A percentile compares a stretch with the other conserved stretches of the same genome.
phyloP scores from a whole-genome alignment of 2,888 invertebrate genomes.

The Erebia palarica region DNA sequence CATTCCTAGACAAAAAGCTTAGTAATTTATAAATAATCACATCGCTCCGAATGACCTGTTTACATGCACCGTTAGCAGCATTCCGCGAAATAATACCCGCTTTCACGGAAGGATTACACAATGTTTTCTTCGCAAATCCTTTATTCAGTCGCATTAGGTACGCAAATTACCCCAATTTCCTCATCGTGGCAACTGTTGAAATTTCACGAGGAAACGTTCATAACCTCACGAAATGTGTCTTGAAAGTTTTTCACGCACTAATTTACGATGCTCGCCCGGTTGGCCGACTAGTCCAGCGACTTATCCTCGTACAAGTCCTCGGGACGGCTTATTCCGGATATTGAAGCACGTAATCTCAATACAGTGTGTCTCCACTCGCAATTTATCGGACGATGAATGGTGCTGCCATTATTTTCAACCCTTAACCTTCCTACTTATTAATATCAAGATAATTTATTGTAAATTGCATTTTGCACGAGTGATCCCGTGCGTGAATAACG shows the following conservation, averaged over 20 bases:
- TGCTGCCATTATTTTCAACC: conserved; percentile 76
- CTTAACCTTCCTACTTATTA: conserved; percentile 80
- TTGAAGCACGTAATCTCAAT: conserved; percentile 81
- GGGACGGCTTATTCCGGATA: conserved; percentile 72
- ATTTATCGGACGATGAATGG: conserved; percentile 81
- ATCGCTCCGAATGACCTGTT: conserved; percentile 20
- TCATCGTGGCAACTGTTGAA: conserved; percentile 47
- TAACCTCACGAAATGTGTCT: conserved; percentile 50
- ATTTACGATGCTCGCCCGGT: conserved; percentile 45
- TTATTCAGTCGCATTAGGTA: conserved; percentile 45
- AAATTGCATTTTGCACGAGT: conserved; percentile 78
- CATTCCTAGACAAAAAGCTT: conserved; percentile 15
- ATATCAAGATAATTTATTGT: conserved; percentile 82
- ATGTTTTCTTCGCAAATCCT: conserved; percentile 42
- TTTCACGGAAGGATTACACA: conserved; percentile 35
- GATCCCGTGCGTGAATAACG: conserved; percentile 66
- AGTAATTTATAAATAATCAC: conserved; percentile 13
- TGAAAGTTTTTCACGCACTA: conserved; percentile 55
- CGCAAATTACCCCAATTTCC: conserved; percentile 52
- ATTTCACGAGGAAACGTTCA: conserved; percentile 49
- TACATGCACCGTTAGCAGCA: conserved; percentile 19
- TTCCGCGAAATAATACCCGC: conserved; percentile 14
- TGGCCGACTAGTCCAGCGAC: conserved; percentile 41
- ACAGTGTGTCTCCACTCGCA: conserved; percentile 77
- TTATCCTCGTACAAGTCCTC: conserved; percentile 43